Conservation (phyloP, 1,140 invertebrate species). For the Tenebrio molitor region DNA sequence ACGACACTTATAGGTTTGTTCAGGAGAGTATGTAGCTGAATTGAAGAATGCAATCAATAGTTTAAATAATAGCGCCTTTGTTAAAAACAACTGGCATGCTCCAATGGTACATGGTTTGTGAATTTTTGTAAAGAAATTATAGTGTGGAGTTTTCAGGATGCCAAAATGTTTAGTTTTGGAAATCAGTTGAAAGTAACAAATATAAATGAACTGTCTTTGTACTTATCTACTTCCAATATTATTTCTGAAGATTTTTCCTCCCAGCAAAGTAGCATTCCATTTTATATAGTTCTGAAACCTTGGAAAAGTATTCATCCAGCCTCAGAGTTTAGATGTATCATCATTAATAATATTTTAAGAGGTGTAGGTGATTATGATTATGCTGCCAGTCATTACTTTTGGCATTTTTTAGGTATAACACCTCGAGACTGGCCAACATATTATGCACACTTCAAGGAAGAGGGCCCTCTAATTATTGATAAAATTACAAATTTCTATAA, state of each 20-base stretch:
- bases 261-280: slow-evolving; percentile 55
- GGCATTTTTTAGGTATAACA: slow-evolving; percentile 58
- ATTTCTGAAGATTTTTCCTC: slow-evolving; percentile 61
- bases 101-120: slow-evolving; percentile 52
- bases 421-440: slow-evolving; percentile 64
- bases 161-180: slow-evolving; percentile 62
- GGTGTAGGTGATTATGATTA: slow-evolving; percentile 41
- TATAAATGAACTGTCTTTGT: slow-evolving; percentile 60
- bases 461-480: slow-evolving; percentile 60
- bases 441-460: slow-evolving; percentile 62
- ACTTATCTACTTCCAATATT: slow-evolving; percentile 59
- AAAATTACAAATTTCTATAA: slow-evolving; percentile 59
- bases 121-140: background rate
- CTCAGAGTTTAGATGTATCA: slow-evolving; percentile 63
- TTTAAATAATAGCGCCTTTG: slow-evolving; percentile 59
- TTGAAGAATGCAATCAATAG: slow-evolving; percentile 59
- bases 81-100: slow-evolving; percentile 65
- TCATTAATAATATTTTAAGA: slow-evolving; percentile 62
- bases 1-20: slow-evolving; percentile 32
- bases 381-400: too few species aligned
- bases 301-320: slow-evolving; percentile 64
- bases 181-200: slow-evolving; percentile 60
- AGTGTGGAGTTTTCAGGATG: slow-evolving; percentile 53
- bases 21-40: slow-evolving; percentile 51
- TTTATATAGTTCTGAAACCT: slow-evolving; percentile 60